These are phyloP conservation scores for Dicyrtoma fusca DNA, from an alignment of 2,888 invertebrate species.

Conservation along the genomic window DNA sequence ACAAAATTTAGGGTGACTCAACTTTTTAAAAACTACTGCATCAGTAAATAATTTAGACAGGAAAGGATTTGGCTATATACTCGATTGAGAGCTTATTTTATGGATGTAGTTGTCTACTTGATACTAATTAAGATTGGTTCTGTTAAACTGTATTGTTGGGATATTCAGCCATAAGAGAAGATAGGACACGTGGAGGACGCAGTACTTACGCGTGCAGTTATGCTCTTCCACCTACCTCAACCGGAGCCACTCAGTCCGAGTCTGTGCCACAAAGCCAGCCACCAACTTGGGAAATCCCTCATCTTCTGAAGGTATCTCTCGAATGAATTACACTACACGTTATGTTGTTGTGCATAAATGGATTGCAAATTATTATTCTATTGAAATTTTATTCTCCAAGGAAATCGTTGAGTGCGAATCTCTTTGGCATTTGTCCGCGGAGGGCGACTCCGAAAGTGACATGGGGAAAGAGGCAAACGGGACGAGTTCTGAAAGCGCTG, in stretches of 20 bases:
- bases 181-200: conserved; percentile 90
- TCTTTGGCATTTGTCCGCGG: conserved; percentile 91
- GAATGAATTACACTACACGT: not conserved
- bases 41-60: no score
- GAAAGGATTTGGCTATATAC: no score
- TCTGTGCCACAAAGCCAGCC: conserved; percentile 52
- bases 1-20: no score
- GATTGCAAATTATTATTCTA: conserved; percentile 41
- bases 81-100: no score
- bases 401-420: conserved; percentile 97
- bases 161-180: conserved; percentile 84
- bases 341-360: not conserved
- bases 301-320: conserved; percentile 49
- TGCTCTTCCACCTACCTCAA: conserved; percentile 70
- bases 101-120: no score
- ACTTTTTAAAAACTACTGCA: no score
- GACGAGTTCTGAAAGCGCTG: conserved; percentile 67
- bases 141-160: no score
- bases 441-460: conserved; percentile 63
- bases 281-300: conserved; percentile 57
- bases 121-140: no score
- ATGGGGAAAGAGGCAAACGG: conserved; percentile 61
- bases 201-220: conserved; percentile 96
- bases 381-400: conserved; percentile 62
- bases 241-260: conserved; percentile 53